phyloP scores from a whole-genome alignment of 2,888 invertebrate species.

The Tribolium freemani region DNA sequence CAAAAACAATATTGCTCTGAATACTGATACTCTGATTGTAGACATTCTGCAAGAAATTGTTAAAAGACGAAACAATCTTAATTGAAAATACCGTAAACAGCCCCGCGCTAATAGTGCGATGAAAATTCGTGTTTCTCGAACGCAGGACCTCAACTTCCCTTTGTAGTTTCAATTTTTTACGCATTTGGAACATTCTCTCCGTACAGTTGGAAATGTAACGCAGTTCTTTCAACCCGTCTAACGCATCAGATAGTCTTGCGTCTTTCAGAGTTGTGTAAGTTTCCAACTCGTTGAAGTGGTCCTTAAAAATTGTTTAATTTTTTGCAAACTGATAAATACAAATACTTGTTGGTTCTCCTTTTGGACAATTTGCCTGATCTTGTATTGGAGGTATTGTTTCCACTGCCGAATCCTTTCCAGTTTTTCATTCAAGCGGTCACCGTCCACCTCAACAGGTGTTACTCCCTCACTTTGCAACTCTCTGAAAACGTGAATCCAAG shows the following conservation, averaged over 20 bases:
- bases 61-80: not conserved
- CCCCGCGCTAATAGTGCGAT: conserved; percentile 1
- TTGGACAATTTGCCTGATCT: conserved; percentile 60
- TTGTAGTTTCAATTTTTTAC: conserved; percentile 52
- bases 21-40: conserved; percentile 46
- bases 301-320: conserved; percentile 47
- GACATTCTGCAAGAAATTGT: conserved; percentile 18
- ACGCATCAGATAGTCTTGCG: conserved; percentile 60
- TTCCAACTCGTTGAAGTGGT: conserved; percentile 61
- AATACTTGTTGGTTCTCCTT: conserved; percentile 43
- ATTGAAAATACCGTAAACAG: conserved; percentile 2
- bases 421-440: conserved; percentile 62
- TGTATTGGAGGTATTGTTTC: conserved; percentile 60
- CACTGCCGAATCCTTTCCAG: conserved; percentile 63
- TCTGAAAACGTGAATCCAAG: conserved; percentile 66
- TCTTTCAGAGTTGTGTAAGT: conserved; percentile 63
- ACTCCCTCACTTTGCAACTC: conserved; percentile 63
- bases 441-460: conserved; percentile 63
- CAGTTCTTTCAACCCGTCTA: conserved; percentile 65
- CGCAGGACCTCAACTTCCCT: not conserved
- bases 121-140: conserved; percentile 5
- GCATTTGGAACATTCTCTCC: conserved; percentile 62
- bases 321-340: not conserved
- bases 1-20: conserved; percentile 47
- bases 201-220: conserved; percentile 66